Conservation (phyloP, 2,888 invertebrate species). For the Idaea biselata region DNA sequence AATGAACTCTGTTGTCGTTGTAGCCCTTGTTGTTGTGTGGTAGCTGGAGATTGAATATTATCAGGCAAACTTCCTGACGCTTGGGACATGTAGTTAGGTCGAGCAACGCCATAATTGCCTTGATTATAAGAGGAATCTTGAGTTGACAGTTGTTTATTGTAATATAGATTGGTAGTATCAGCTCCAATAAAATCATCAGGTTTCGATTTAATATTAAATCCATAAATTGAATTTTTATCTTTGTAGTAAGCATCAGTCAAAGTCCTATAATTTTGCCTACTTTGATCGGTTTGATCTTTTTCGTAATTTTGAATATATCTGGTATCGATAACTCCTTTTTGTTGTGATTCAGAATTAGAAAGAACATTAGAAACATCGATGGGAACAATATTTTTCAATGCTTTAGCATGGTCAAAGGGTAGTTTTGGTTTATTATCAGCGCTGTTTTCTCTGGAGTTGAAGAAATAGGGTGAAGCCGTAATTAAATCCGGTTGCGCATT, state of each 20-base stretch:
- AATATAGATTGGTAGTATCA: constrained; percentile 50
- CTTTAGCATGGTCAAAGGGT: constrained; percentile 73
- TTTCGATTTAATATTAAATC: constrained; percentile 61
- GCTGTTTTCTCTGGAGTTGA: constrained; percentile 48
- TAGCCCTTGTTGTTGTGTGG: constrained; percentile 41
- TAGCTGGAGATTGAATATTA: constrained; percentile 46
- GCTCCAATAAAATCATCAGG: constrained; percentile 47
- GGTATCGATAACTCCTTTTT: constrained; percentile 44
- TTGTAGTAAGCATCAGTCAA: constrained; percentile 65
- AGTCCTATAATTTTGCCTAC: constrained; percentile 57
- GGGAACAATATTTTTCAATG: constrained; percentile 72
- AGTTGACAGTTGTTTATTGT: constrained; percentile 47
- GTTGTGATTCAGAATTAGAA: constrained; percentile 50
- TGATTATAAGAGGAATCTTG: constrained; percentile 47
- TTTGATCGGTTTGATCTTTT: constrained; percentile 60
- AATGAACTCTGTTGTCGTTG: constrained; percentile 48
- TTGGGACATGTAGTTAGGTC: constrained; percentile 48
- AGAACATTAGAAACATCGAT: constrained; percentile 73
- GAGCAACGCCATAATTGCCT: constrained; percentile 39
- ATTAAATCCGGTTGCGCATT: constrained; percentile 57
- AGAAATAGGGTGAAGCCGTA: constrained; percentile 60
- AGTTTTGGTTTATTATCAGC: constrained; percentile 56
- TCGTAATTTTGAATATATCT: constrained; percentile 44
- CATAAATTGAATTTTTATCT: constrained; percentile 66
- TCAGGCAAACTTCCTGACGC: constrained; percentile 48